Evolutionary conservation across 2,797 vertebrate genomes (phyloP).

Genomic region (Fistularia commersonii): DNA sequence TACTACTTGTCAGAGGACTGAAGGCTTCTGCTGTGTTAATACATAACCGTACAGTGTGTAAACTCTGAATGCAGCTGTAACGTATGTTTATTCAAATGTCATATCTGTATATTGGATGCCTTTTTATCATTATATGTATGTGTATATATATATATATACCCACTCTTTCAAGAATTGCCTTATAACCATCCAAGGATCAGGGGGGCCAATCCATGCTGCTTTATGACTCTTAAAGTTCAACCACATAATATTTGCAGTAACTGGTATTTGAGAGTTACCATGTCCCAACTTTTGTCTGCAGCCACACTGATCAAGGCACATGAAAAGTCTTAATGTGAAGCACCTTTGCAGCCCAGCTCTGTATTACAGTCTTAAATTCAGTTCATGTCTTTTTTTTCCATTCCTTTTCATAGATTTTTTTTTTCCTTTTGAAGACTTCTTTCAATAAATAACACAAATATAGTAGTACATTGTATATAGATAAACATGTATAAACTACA

Average conservation of each 20-base stretch:
- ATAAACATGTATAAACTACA: slow-evolving; percentile 98
- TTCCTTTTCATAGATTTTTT: slow-evolving; percentile 47
- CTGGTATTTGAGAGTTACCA: slow-evolving; percentile 19
- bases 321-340: slow-evolving; percentile 74
- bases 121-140: slow-evolving; percentile 1
- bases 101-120: not conserved
- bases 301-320: slow-evolving; percentile 82
- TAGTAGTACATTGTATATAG: slow-evolving; percentile 91
- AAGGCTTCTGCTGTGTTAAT: slow-evolving; percentile 6
- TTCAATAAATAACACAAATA: slow-evolving; percentile 99
- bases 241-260: slow-evolving; percentile 8
- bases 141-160: too few species aligned
- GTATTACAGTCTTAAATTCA: slow-evolving; percentile 53
- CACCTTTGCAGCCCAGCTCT: slow-evolving; percentile 67
- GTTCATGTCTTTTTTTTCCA: slow-evolving; percentile 57
- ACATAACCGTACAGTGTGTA: slow-evolving; percentile 12
- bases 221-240: slow-evolving; percentile 8
- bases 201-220: not conserved
- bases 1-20: slow-evolving; percentile 18
- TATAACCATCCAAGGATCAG: too few species aligned
- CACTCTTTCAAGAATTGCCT: too few species aligned
- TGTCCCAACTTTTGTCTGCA: slow-evolving; percentile 46
- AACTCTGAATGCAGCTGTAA: slow-evolving; percentile 6
- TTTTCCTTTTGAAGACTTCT: slow-evolving; percentile 72
- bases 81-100: slow-evolving; percentile 20